A percentile compares a stretch with the other conserved stretches of the same genome.
phyloP scores from a whole-genome alignment of 2,797 vertebrate species.

The Alfaro cultratus region DNA sequence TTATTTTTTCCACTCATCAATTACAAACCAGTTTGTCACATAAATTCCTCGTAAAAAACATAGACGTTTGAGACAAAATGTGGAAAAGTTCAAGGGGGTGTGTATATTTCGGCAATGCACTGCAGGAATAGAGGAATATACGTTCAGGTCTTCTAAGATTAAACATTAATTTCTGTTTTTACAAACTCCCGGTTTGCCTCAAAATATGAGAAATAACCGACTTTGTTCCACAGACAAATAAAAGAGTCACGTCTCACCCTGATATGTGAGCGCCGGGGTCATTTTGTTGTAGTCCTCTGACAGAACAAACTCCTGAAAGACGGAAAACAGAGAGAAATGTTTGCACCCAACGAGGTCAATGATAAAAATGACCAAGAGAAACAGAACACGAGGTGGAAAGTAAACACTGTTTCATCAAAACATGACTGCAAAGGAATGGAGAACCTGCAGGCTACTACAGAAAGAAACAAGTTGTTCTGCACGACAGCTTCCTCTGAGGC shows the following conservation, averaged over 20 bases:
- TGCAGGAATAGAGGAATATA: background rate
- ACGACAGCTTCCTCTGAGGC: slow-evolving; percentile 7
- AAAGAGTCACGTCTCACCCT: slow-evolving; percentile 83
- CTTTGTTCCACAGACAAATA: slow-evolving; percentile 5
- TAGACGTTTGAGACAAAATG: background rate
- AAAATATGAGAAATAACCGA: background rate
- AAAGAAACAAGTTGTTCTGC: background rate
- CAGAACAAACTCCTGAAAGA: slow-evolving; percentile 91
- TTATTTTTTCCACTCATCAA: background rate
- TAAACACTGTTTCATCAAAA: background rate
- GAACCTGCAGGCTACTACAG: background rate
- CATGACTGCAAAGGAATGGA: background rate
- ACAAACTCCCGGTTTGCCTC: background rate
- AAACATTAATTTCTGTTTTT: background rate
- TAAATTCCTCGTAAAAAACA: background rate
- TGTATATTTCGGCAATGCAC: background rate
- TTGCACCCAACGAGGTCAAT: background rate
- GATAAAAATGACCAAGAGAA: background rate
- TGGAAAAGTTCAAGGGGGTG: background rate
- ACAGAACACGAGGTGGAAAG: background rate
- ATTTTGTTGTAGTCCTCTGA: slow-evolving; percentile 99
- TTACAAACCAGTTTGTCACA: background rate
- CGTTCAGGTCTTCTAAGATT: background rate
- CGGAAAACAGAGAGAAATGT: slow-evolving; percentile 31
- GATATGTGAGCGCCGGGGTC: slow-evolving; percentile 89